Percentiles rank a stretch among this genome's conserved stretches.
These are phyloP conservation scores for Rhinogobio ventralis DNA, from an alignment of 2,797 vertebrate species.

Conservation along the genomic window DNA sequence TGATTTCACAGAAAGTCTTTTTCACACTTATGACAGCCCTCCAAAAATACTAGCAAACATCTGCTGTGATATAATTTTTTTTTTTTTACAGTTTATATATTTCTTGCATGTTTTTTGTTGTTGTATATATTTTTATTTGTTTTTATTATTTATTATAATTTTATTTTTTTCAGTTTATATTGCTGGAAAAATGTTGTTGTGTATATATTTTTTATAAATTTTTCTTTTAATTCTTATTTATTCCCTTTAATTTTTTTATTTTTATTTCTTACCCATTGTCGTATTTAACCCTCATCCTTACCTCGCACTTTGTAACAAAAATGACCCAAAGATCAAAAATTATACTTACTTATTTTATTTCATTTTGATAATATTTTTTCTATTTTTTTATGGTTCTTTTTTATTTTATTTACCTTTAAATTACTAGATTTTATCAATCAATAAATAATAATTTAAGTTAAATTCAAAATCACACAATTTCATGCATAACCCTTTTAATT, in stretches of 20 bases:
- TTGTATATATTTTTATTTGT: not conserved
- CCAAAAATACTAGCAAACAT: not conserved
- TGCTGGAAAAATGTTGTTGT: not conserved
- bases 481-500: no score
- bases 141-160: not conserved
- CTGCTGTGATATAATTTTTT: no score
- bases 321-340: no score
- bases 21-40: not conserved
- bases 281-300: no score
- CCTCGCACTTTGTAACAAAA: no score
- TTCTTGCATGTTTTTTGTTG: not conserved
- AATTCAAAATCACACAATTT: no score
- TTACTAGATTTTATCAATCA: no score
- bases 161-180: not conserved
- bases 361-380: no score
- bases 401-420: no score
- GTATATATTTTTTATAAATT: not conserved
- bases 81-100: not conserved
- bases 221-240: not conserved
- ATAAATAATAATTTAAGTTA: no score
- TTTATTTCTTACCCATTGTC: not conserved
- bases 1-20: not conserved
- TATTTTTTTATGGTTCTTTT: no score
- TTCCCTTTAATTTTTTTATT: not conserved
- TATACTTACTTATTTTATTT: no score